Percentiles rank a stretch among this genome's conserved stretches.
Evolutionary conservation across 2,113 vertebrate genomes (phyloP).

Genomic region (Ondatra zibethicus): DNA sequence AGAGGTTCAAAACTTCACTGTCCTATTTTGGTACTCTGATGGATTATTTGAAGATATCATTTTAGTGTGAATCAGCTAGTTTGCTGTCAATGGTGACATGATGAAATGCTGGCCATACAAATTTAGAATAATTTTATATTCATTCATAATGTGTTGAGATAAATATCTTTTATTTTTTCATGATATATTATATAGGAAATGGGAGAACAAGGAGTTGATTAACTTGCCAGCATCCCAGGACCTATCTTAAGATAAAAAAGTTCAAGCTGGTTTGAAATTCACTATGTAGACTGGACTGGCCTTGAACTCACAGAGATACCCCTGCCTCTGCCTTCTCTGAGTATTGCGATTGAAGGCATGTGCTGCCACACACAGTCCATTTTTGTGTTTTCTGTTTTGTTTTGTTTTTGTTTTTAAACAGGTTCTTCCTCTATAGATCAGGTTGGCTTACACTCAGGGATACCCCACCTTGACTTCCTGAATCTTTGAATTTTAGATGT

Average conservation of each 20-base stretch:
- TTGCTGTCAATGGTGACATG: neutral
- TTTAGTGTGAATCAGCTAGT: neutral
- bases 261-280: neutral
- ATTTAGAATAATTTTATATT: neutral
- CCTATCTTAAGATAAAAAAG: neutral
- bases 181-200: neutral
- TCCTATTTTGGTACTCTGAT: neutral
- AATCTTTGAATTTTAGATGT: neutral
- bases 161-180: neutral
- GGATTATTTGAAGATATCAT: slow-evolving; percentile 27
- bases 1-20: neutral
- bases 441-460: neutral
- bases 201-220: neutral
- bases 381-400: no score
- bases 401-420: no score
- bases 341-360: no score
- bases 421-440: no score
- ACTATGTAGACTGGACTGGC: no score
- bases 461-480: neutral
- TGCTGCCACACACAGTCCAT: no score
- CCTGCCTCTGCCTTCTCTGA: no score
- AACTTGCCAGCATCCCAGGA: neutral
- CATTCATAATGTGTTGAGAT: neutral
- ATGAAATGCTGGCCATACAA: neutral
- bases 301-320: no score